A percentile compares a stretch with the other conserved stretches of the same genome.
These are phyloP conservation scores for Panthera uncia DNA, from an alignment of 2,113 vertebrate genomes.

Conservation along the genomic window DNA sequence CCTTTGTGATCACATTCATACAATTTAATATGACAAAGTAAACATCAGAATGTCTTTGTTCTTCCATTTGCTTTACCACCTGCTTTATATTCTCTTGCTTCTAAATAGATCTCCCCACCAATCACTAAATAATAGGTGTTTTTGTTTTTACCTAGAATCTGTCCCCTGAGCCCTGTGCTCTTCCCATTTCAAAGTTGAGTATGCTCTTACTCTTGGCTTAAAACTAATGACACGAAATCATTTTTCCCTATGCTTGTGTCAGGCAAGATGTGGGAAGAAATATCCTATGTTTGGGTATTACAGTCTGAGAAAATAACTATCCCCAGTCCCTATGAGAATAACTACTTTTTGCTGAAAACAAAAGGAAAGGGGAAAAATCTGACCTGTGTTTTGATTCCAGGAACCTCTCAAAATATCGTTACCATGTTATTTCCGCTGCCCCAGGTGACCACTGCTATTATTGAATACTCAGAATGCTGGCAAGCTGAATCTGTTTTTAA, in stretches of 20 bases:
- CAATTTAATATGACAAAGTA: constrained; percentile 12
- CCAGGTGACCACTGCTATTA: constrained; percentile 61
- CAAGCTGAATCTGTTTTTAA: constrained; percentile 52
- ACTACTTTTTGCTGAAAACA: constrained; percentile 73
- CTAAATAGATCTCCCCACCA: neutral
- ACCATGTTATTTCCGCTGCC: constrained; percentile 65
- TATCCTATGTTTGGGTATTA: neutral
- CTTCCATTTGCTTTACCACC: neutral
- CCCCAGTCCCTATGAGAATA: constrained; percentile 65
- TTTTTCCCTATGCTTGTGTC: neutral
- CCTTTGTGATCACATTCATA: neutral
- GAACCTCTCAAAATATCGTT: constrained; percentile 72
- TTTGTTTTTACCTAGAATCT: constrained; percentile 36
- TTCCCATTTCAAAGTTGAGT: neutral
- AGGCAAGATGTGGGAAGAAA: constrained; percentile 34
- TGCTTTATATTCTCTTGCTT: neutral
- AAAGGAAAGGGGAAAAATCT: constrained; percentile 71
- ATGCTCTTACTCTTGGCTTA: neutral
- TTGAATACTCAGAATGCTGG: constrained; percentile 40
- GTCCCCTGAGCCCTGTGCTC: neutral
- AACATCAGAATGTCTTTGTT: neutral
- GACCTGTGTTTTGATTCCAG: constrained; percentile 80
- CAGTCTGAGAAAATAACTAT: constrained; percentile 66
- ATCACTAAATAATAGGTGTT: neutral
- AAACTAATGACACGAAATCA: neutral